These are phyloP conservation scores for Bacillus rossius DNA, from an alignment of 1,140 invertebrate species.

Conservation along the genomic window DNA sequence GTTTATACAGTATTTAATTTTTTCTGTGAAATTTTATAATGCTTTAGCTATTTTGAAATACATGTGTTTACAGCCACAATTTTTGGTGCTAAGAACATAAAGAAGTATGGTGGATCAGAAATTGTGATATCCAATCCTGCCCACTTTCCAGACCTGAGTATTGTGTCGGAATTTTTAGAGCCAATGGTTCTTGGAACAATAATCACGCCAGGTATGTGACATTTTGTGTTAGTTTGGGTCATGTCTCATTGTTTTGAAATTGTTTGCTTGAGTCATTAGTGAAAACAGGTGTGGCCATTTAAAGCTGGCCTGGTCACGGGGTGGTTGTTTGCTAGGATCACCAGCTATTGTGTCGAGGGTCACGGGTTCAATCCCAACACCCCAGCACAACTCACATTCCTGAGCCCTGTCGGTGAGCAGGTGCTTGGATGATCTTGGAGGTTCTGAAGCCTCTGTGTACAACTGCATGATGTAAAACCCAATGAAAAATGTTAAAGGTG, in stretches of 20 bases:
- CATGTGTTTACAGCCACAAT: slow-evolving; percentile 56
- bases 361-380: too few species aligned
- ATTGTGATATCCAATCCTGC: slow-evolving; percentile 81
- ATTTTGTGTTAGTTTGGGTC: slow-evolving; percentile 16
- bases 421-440: too few species aligned
- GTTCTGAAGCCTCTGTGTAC: too few species aligned
- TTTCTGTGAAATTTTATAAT: too few species aligned
- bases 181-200: slow-evolving; percentile 88
- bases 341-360: too few species aligned
- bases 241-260: slow-evolving; percentile 1
- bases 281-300: neutral
- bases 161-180: slow-evolving; percentile 74
- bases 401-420: too few species aligned
- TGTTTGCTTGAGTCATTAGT: neutral
- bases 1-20: too few species aligned
- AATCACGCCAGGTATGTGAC: slow-evolving; percentile 68
- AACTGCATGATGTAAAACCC: too few species aligned
- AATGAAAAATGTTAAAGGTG: too few species aligned
- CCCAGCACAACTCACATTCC: too few species aligned
- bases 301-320: neutral
- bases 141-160: slow-evolving; percentile 61
- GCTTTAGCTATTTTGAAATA: too few species aligned
- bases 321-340: too few species aligned
- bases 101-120: slow-evolving; percentile 59
- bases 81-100: slow-evolving; percentile 56